Base-by-base conservation (phyloP, 2,113 vertebrate genomes). In the Trogon surrucura region DNA sequence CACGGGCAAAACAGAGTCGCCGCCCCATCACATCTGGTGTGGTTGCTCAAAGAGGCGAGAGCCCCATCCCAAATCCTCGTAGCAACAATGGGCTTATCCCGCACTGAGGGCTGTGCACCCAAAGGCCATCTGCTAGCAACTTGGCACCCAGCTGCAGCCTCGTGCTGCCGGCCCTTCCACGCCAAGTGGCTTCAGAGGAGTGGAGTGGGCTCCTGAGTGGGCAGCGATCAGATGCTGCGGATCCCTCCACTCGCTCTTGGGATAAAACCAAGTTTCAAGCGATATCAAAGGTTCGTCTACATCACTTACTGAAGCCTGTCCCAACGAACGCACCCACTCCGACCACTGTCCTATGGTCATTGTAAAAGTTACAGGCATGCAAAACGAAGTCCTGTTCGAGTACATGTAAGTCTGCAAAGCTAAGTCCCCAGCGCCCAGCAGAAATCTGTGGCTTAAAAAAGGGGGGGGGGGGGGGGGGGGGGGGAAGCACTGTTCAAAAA, bases 321-420 rank as follows among this genome's bases (percentile, higher is more conserved):
- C 45, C 61, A 53, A 32, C 16, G 15, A 36, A 53, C 4, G 15
- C 25, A 16, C 32, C 17, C 60, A 45, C n/a, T 22, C 34, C 13
- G 60, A 56, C 18, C 67, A 41, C 1, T 20, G 20, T 20, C 21
- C 32, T 57, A 16, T 9, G 47, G 54, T 23, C 50, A 48, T 15
- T 41, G 53, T 32, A 62, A 47, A 83, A 88, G 36, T 21, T 41
- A 45, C 41, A 80, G 51, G 51, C 45, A 29, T 36, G 54, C 20
- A 73, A 81, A 77, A 77, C 15, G 1, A 85, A 67, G 51, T 16
- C 29, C 36, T 60, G 61, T 20, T 44, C 22, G 3, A 83, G 65
- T 4, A 44, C 7, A 10, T 0, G 0, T 3, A 16, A 48, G 16
- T 14, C 41, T 47, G n/a, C 85, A 73, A 83, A 60, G 13, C 50